A percentile compares a stretch with the other conserved stretches of the same genome.
These are phyloP conservation scores for Hesperophylax magnus DNA, from an alignment of 1,140 invertebrate genomes.

Conservation along the genomic window DNA sequence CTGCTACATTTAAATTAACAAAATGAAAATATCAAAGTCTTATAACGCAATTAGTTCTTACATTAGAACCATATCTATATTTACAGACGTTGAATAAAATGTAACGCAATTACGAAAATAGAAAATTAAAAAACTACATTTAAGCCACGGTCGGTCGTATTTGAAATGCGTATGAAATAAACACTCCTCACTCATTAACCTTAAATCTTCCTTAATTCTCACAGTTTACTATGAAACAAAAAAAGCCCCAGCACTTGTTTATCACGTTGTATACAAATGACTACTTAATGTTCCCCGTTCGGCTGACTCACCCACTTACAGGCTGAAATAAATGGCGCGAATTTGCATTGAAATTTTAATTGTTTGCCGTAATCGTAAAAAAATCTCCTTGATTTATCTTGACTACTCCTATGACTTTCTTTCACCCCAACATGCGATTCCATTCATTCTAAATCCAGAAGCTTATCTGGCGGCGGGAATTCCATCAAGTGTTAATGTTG, in stretches of 20 bases:
- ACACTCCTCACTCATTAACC: constrained; percentile 15
- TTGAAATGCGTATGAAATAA: constrained; percentile 25
- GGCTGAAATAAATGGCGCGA: constrained; percentile 30
- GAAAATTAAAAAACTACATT: too few relatives aligned
- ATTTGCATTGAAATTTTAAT: constrained; percentile 50
- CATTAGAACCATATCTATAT: too few relatives aligned
- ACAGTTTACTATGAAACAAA: constrained; percentile 2
- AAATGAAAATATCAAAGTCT: background rate
- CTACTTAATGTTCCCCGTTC: constrained; percentile 32
- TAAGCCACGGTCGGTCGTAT: background rate
- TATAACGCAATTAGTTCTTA: background rate
- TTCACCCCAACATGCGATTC: constrained; percentile 32
- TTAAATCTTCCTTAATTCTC: constrained; percentile 12
- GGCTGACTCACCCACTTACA: constrained; percentile 35
- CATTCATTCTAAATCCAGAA: background rate
- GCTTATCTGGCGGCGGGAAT: background rate
- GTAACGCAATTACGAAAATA: too few relatives aligned
- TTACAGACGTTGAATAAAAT: too few relatives aligned
- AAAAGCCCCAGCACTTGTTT: constrained; percentile 33
- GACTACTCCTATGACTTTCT: constrained; percentile 7
- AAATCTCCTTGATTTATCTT: constrained; percentile 40
- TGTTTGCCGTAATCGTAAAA: constrained; percentile 43
- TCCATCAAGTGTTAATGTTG: constrained; percentile 8
- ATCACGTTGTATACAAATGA: constrained; percentile 42
- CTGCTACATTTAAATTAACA: background rate